Base-by-base conservation (phyloP, 2,113 vertebrate species). In the Phalacrocorax brasilianus region DNA sequence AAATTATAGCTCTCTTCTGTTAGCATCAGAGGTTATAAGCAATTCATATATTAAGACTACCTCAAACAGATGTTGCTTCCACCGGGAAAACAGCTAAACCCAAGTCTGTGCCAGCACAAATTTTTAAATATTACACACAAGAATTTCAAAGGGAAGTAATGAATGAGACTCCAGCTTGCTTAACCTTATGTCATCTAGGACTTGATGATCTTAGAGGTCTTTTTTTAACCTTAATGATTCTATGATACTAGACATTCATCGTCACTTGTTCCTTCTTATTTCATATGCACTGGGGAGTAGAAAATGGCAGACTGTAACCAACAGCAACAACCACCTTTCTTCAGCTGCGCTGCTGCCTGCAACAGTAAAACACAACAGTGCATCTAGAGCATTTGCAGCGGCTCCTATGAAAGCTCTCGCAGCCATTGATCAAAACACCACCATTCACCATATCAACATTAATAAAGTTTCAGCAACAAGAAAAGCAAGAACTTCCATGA, bases 201-300 rank as follows among this genome's bases (percentile, higher is more conserved):
- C 44, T 45, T 45, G 16, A 45, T 45, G 44, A 45, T 45, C 44
- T 45, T 45, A 45, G 44, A 45, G 44, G 44, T 45, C 44, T 45
- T 44, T 44, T 44, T 44, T 15, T 15, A 44, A 16, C 44, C 14
- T 44, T 44, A 44, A 44, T 44, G 44, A 44, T 44, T 17, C 44
- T 17, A 44, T 44, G 16, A 44, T 16, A 44, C 44, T 33, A 58
- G 38, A 49, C 11, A 63, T 71, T 74, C 59, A 85, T 27, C 21
- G 52, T 24, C 59, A 33, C 11, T 44, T 52, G 24, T 27, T 71
- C 32, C 32, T 70, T 77, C 62, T 82, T 33, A 53, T 42, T 79
- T 63, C 52, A 18, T 2, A 32, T 5, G 6, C 0, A 2, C 11
- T 24, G 23, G 5, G 42, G n/a, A 85, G 4, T 9, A 24, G 38